Conservation (phyloP, 2,797 vertebrate species). For the Iguana delicatissima region DNA sequence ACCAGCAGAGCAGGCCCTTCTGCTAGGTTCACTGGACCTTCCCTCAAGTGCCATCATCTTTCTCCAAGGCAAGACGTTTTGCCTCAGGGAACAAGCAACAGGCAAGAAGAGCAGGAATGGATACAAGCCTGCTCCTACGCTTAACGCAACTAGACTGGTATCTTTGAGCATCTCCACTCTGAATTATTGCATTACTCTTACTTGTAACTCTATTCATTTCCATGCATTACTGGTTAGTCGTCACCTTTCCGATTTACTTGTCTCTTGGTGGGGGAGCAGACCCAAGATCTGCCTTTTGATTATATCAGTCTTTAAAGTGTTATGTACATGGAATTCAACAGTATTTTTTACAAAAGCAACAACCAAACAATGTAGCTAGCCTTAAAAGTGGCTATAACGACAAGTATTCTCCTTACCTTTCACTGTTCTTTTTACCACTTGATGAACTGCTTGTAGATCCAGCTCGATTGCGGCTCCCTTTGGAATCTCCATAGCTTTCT, state of each 20-base stretch:
- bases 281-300: not conserved
- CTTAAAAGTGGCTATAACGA: not conserved
- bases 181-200: not conserved
- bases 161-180: not conserved
- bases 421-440: constrained; percentile 92
- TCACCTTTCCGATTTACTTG: not conserved
- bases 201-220: not conserved
- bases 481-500: constrained; percentile 90
- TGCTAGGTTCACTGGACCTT: not conserved
- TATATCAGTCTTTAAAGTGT: not conserved
- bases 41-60: not conserved
- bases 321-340: not conserved
- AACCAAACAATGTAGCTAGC: not conserved
- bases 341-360: not conserved
- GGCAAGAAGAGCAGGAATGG: not conserved
- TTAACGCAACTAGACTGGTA: too few relatives aligned
- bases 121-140: not conserved
- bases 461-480: constrained; percentile 90
- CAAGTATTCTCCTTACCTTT: constrained; percentile 83
- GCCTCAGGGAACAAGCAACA: not conserved
- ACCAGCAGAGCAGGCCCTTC: too few relatives aligned
- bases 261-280: not conserved
- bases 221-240: not conserved
- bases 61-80: not conserved
- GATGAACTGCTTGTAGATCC: constrained; percentile 96